These are phyloP conservation scores for Ibidorhyncha struthersii DNA, from an alignment of 2,113 vertebrate species.

Conservation along the genomic window DNA sequence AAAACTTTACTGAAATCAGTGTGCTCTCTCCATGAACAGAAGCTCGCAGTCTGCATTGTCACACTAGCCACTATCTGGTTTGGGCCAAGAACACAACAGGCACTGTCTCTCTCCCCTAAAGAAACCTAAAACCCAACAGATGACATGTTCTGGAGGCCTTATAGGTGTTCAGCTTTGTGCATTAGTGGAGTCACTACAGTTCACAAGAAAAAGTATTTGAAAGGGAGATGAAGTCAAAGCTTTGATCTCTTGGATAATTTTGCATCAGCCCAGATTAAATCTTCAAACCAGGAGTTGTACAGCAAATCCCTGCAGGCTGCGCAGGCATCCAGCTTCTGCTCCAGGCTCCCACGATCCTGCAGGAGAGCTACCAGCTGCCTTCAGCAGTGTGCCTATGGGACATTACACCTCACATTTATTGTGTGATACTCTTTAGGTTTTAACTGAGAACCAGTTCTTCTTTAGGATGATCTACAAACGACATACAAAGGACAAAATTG, in stretches of 20 bases:
- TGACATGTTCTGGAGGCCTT: neutral
- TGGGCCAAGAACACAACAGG: neutral
- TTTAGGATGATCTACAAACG: neutral
- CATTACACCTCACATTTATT: neutral
- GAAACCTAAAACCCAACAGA: neutral
- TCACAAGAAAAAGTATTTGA: neutral
- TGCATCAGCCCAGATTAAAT: neutral
- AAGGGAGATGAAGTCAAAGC: neutral
- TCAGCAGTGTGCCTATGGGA: accelerated
- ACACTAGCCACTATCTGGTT: neutral
- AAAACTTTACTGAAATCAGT: neutral
- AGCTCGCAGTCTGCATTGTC: neutral
- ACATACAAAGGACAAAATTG: neutral
- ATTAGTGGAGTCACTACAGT: neutral
- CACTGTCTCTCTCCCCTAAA: neutral
- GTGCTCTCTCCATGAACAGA: neutral
- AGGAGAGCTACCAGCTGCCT: neutral
- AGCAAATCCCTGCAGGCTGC: neutral
- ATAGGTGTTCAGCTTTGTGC: neutral
- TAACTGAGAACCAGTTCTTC: neutral
- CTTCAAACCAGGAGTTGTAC: neutral
- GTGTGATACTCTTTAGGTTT: neutral
- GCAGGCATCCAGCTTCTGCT: neutral
- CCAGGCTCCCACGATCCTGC: neutral
- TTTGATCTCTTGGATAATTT: neutral